Base-by-base conservation (phyloP, 1,140 invertebrate genomes). In the Tetramorium alpestre region DNA sequence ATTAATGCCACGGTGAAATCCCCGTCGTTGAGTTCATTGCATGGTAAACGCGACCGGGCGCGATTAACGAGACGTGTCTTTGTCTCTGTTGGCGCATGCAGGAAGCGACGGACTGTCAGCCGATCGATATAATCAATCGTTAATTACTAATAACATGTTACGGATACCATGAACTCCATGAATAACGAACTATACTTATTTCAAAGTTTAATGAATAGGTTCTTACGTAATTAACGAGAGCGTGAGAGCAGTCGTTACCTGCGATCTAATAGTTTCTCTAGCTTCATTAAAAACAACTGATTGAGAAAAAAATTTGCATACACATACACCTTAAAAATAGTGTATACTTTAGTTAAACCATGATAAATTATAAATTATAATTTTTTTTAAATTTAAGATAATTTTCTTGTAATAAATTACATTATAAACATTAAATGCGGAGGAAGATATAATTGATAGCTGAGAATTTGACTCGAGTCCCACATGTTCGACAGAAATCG, bases 1-100 rank as follows among this genome's bases (percentile, higher is more conserved):
- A 86, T 89, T 88, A 86, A 88, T 86, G 82, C 56, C 47, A 67
- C 67, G 47, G 49, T 65, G 54, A 89, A 88, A 78, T 78, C 58
- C 16, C 49, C 64, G 56, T 47, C 72, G 6, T 77, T 73, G 78
- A 78, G 58, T 64, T 64, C 54, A 54, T 60, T 60, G 88, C 41
- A 60, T 58, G 33, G 10, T 16, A 16, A 54, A 54, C 13, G 33
- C 8, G 22, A 28, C 5, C 60, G 38, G 54, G 38, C 22, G 38
- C 38, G 65, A 70, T 81, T 70, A 70, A 70, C 67, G 22, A 81
- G 51, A 58, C 22, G 47, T n/a, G 38, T 13, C 38, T 81, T 44
- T 41, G 78, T 81, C 16, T 41, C 22, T 6, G 38, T n/a, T 47
- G 22, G 51, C 13, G 62, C 44, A 5, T 13, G 25, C n/a, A 41